Evolutionary conservation across 2,113 vertebrate genomes (phyloP).

Genomic region (Eupsittula cactorum): DNA sequence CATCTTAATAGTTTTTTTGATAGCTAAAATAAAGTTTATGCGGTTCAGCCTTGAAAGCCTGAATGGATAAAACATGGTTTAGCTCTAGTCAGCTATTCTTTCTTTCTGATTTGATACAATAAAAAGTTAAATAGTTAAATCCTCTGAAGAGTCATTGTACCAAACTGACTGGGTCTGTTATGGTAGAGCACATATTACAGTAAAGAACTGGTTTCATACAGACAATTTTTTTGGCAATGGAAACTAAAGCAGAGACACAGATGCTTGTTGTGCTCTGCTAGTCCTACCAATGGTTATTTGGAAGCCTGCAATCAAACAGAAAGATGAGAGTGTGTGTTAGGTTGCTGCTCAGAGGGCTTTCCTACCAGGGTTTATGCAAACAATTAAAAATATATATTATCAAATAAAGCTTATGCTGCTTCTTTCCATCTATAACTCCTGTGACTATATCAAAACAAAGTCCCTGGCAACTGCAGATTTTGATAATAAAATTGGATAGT

Average conservation of each 20-base stretch:
- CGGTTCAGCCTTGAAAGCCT: slow-evolving; percentile 9
- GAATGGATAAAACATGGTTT: slow-evolving; percentile 57
- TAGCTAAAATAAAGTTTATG: slow-evolving; percentile 57
- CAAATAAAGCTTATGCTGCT: neutral
- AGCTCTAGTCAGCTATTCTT: slow-evolving; percentile 15
- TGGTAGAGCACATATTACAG: neutral
- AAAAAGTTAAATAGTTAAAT: slow-evolving; percentile 40
- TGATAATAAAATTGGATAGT: neutral
- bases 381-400: neutral
- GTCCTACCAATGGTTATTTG: slow-evolving; percentile 1
- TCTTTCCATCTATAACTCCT: neutral
- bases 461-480: neutral
- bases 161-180: slow-evolving; percentile 15
- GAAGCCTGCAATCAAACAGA: slow-evolving; percentile 15
- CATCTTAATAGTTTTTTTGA: slow-evolving; percentile 30
- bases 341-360: neutral
- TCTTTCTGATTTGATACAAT: slow-evolving; percentile 5
- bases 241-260: slow-evolving; percentile 4
- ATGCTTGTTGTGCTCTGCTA: neutral
- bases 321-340: neutral
- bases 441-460: neutral
- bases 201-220: slow-evolving; percentile 10
- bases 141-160: slow-evolving; percentile 18
- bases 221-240: neutral
- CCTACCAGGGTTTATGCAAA: slow-evolving; percentile 19